Evolutionary conservation across 2,113 vertebrate genomes (phyloP).

Genomic region (Gallinago jamesoni): DNA sequence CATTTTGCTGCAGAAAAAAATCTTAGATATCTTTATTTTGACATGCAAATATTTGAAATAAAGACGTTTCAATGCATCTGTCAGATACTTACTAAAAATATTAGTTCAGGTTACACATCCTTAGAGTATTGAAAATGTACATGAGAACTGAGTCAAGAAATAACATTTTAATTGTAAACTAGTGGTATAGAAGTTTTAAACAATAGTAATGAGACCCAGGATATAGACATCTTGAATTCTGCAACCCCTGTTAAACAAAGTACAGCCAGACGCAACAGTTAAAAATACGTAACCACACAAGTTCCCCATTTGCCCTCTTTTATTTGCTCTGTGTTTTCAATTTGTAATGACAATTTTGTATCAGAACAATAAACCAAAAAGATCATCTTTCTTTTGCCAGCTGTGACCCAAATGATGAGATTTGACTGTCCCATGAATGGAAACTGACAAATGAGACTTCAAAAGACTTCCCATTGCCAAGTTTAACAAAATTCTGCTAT

Average conservation of each 20-base stretch:
- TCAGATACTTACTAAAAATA: constrained; percentile 31
- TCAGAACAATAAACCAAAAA: constrained; percentile 65
- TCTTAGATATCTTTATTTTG: not conserved
- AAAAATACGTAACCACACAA: constrained; percentile 63
- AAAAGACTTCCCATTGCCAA: constrained; percentile 62
- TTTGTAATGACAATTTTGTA: constrained; percentile 71
- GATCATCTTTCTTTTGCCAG: constrained; percentile 68
- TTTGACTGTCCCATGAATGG: constrained; percentile 54
- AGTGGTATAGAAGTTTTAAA: constrained; percentile 47
- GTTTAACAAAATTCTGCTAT: constrained; percentile 67
- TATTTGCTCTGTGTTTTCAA: constrained; percentile 69
- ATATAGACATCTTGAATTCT: constrained; percentile 60
- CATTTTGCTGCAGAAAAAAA: not conserved
- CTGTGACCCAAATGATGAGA: constrained; percentile 59
- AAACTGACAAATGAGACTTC: constrained; percentile 67
- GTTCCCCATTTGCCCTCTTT: constrained; percentile 67
- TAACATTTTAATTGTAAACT: constrained; percentile 28
- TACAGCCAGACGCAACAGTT: constrained; percentile 60
- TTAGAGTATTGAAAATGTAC: not conserved
- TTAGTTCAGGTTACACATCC: constrained; percentile 36
- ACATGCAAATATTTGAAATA: constrained; percentile 29
- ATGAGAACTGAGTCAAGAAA: constrained; percentile 29
- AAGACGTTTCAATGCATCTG: constrained; percentile 5
- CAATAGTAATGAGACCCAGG: constrained; percentile 60
- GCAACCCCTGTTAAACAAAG: constrained; percentile 45